These are phyloP conservation scores for Theristicus caerulescens DNA, from an alignment of 2,113 vertebrate genomes.

Conservation along the genomic window DNA sequence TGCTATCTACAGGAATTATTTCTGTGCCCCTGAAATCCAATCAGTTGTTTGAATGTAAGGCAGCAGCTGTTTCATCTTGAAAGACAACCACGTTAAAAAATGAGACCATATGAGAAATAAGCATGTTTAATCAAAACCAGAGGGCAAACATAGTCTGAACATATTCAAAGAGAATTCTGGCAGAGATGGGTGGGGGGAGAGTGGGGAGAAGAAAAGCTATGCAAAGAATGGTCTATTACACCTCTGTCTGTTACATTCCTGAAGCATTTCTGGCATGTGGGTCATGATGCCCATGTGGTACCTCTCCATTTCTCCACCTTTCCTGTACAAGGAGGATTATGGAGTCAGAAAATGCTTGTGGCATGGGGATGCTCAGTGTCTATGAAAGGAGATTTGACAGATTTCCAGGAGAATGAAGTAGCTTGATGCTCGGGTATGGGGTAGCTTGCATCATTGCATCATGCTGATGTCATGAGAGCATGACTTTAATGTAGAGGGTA, in stretches of 20 bases:
- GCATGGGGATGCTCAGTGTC: not conserved
- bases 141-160: not conserved
- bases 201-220: not conserved
- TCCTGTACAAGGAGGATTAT: not conserved
- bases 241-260: not conserved
- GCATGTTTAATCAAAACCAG: not conserved
- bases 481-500: not conserved
- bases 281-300: not conserved
- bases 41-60: not conserved
- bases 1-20: not conserved
- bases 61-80: slow-evolving; percentile 3
- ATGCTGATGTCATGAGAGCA: not conserved
- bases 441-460: not conserved
- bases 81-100: not conserved
- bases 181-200: not conserved
- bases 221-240: not conserved
- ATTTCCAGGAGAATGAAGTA: not conserved
- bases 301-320: not conserved
- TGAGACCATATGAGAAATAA: not conserved
- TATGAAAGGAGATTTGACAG: not conserved
- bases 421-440: not conserved
- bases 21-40: not conserved
- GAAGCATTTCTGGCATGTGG: not conserved
- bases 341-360: not conserved
- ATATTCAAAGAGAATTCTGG: not conserved